Base-by-base conservation (phyloP, 2,113 vertebrate genomes). In the Apodemus sylvaticus region DNA sequence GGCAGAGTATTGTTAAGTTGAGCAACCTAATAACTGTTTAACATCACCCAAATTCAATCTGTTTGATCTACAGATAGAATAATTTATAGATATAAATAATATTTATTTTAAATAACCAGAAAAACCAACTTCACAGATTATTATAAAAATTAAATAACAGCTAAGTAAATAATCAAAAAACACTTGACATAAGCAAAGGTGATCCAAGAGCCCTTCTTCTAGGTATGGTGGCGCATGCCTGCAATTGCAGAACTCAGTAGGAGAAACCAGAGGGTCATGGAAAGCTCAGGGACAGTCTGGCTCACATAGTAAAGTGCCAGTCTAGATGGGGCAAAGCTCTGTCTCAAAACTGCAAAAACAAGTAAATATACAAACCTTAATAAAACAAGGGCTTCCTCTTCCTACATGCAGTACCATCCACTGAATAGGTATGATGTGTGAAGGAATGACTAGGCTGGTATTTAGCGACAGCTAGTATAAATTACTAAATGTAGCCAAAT, bases 91-190 rank as follows among this genome's bases (percentile, higher is more conserved):
- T 62, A 76, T 31, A 31, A 76, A 22, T 51, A 87, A 60, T 16
- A 77, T 6, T 53, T 68, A 74, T 92, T 91, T 89, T 78, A 55
- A 93, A 86, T 85, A 93, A 77, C 17, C 39, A 88, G 39, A 55
- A 86, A 90, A 89, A 1, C 24, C 3, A 66, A 29, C 42, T 55
- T 58, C 4, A 73, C 45, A 71, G 26, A 4, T 70, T 71, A 64
- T 11, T 29, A 31, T 93, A 64, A 91, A 42, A 17, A 77, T 39
- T 95, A 74, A 93, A 71, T 86, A 36, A 74, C 4, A 89, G 10
- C 42, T 70, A 77, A 81, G 68, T 82, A 90, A 86, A 55, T 5
- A 13, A 36, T 73, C 8, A 66, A 89, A 66, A 88, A 95, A 42
- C 39, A 36, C 66, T 93, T 74, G 83, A 83, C 17, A 73, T 45